phyloP scores from a whole-genome alignment of 2,888 invertebrate genomes.

The Mactromeris polynyma region DNA sequence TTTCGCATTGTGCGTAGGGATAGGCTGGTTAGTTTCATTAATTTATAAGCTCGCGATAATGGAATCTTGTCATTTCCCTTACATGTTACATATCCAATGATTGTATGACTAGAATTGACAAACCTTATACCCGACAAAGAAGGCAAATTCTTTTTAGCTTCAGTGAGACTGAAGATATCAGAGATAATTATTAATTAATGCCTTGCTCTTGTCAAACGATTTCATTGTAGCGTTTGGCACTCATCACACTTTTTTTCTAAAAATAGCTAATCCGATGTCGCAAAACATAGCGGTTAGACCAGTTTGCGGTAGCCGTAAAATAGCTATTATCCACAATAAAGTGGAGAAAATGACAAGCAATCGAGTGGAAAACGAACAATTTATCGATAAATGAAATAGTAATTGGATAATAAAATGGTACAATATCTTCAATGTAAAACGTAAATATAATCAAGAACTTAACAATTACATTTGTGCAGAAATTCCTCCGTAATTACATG shows the following conservation, averaged over 20 bases:
- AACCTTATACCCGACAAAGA: background rate
- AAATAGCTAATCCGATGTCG: background rate
- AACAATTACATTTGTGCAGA: constrained; percentile 48
- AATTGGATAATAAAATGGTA: constrained; percentile 66
- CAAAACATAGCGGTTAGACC: background rate
- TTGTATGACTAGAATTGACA: too few species aligned
- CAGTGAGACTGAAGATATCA: background rate
- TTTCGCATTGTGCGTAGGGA: too few species aligned
- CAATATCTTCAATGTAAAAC: constrained; percentile 60
- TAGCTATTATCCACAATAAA: constrained; percentile 18
- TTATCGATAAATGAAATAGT: constrained; percentile 60
- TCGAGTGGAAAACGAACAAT: constrained; percentile 70
- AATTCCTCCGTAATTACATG: constrained; percentile 27
- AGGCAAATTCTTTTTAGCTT: background rate
- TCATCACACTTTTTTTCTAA: background rate
- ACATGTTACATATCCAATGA: too few species aligned
- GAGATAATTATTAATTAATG: background rate
- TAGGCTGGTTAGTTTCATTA: too few species aligned
- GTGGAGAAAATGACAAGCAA: constrained; percentile 42
- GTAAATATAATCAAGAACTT: constrained; percentile 61
- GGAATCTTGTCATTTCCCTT: too few species aligned
- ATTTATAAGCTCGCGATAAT: too few species aligned
- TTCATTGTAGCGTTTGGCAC: background rate
- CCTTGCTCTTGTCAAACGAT: background rate
- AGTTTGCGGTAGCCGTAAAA: constrained; percentile 15